Conservation (phyloP, 2,113 vertebrate species). For the Prunella fulvescens region DNA sequence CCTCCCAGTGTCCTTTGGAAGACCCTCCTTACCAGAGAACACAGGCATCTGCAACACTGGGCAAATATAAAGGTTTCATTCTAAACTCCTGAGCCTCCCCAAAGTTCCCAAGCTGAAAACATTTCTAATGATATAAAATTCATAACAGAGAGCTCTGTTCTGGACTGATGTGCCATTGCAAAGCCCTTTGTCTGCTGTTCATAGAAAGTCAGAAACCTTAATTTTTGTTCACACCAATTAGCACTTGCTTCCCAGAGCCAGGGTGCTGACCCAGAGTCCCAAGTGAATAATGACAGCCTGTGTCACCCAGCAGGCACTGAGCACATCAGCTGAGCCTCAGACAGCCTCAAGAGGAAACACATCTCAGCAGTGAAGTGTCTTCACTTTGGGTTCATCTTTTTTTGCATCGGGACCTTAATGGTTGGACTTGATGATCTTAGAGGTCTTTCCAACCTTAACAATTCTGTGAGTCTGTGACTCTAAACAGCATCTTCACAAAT, state of each 20-base stretch:
- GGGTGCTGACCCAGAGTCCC: background rate
- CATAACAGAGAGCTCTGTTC: background rate
- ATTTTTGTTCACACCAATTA: background rate
- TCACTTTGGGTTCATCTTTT: background rate
- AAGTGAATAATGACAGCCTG: background rate
- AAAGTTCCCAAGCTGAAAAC: background rate
- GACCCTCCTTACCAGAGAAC: background rate
- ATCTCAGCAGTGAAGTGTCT: background rate
- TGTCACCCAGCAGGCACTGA: accelerated
- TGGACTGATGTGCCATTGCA: background rate
- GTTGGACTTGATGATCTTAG: accelerated
- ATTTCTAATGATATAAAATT: background rate
- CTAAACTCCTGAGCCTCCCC: background rate
- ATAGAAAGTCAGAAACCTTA: background rate
- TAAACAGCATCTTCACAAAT: background rate
- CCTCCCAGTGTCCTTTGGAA: background rate
- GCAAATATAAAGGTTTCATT: background rate
- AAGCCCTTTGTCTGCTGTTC: background rate
- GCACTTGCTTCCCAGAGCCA: background rate
- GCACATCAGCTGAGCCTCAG: background rate
- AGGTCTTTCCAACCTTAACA: background rate
- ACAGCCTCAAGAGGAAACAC: background rate
- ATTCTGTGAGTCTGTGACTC: background rate
- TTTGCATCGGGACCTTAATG: background rate
- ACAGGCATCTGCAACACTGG: background rate